Base-by-base conservation (phyloP, 2,888 invertebrate genomes). In the Aplocera efformata region DNA sequence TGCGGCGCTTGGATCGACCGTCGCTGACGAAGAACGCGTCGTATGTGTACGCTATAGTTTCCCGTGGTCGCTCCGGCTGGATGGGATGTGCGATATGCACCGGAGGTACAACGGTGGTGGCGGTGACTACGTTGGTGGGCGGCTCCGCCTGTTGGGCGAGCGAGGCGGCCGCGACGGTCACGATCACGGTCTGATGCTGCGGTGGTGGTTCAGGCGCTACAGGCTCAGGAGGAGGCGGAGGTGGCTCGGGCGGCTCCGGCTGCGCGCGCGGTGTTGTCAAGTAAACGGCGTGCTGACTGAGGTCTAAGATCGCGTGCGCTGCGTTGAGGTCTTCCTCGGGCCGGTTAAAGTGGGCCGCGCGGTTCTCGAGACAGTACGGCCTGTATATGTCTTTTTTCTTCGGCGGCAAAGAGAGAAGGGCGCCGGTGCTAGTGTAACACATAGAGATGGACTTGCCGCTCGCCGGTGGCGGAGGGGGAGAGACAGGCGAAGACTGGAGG, bases 1-100 rank as follows among this genome's bases (percentile, higher is more conserved):
- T 89, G 61, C 91, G 91, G n/a, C 93, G 89, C 68, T 96, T 96
- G n/a, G 95, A 95, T 25, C 96, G 90, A 0, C 96, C 96, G 64
- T 96, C 96, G 64, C 95, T 95, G 1, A 96, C 95, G 72, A 96
- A 96, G 79, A 96, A 96, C n/a, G 96, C 95, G 72, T 96, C 96
- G 80, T 96, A 96, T 10, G 96, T 96, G 77, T 96, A 96, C 7
- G 96, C 95, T 50, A 96, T 92, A 2, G 96, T 96, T 69, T 95
- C 94, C 24, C 90, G 86, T 9, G 83, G 67, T 23, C 75, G 67
- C 32, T 79, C 76, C 6, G 66, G 39, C 3, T 57, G 44, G 44
- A 33, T 1, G 65, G 61, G 13, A 3, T 17, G 13, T 5, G 2
- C 13, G 13, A 5, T 17, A 2, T 17, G 13, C 13, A 5, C 13